These are phyloP conservation scores for Etheostoma spectabile DNA, from an alignment of 2,113 vertebrate genomes.

Conservation along the genomic window DNA sequence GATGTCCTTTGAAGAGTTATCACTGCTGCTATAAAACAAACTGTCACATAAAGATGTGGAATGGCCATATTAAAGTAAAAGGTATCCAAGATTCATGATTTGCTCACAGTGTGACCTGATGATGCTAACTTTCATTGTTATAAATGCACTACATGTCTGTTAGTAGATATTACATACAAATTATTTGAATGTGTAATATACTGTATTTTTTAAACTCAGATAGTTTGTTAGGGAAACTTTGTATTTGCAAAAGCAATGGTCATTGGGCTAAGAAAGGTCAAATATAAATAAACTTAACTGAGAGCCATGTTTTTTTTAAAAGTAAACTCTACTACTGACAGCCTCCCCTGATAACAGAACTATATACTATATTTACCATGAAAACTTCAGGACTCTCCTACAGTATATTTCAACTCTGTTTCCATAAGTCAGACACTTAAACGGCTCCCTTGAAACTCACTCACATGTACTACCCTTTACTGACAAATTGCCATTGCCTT, in stretches of 20 bases:
- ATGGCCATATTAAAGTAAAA: constrained; percentile 4
- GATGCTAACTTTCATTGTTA: neutral
- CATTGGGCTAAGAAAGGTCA: constrained; percentile 52
- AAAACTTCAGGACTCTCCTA: constrained; percentile 24
- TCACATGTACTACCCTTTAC: neutral
- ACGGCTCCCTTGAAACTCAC: constrained; percentile 1
- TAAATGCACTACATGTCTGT: neutral
- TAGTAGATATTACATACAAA: neutral
- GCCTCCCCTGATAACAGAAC: constrained; percentile 41
- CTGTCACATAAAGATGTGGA: constrained; percentile 42
- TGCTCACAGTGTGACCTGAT: constrained; percentile 3
- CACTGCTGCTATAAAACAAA: constrained; percentile 42
- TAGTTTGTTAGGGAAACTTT: constrained; percentile 7
- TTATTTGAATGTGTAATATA: neutral
- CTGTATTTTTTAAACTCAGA: neutral
- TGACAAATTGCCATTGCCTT: constrained; percentile 29
- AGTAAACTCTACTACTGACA: constrained; percentile 34
- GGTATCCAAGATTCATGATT: constrained; percentile 8
- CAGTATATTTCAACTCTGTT: neutral
- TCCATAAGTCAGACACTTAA: constrained; percentile 15
- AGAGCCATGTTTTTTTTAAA: constrained; percentile 52
- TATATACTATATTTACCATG: constrained; percentile 42
- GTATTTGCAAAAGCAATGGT: constrained; percentile 11
- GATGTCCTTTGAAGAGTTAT: constrained; percentile 39
- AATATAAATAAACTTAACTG: constrained; percentile 41